Evolutionary conservation across 2,797 vertebrate genomes (phyloP).

Genomic region (Caiman crocodilus): DNA sequence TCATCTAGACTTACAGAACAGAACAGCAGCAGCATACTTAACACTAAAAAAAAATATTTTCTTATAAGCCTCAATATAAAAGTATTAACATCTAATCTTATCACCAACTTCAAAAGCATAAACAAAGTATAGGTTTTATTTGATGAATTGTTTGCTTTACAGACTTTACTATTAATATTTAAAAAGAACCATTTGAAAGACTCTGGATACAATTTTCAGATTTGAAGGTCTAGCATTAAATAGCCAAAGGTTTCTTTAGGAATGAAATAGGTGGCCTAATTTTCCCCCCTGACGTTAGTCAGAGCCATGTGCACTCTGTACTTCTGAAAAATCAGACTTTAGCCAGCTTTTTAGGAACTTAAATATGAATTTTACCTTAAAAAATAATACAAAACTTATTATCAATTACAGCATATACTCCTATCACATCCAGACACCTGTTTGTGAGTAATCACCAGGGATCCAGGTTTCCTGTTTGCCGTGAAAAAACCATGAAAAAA

Average conservation of each 20-base stretch:
- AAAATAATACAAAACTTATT: neutral
- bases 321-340: neutral
- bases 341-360: slow-evolving; percentile 12
- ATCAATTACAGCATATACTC: slow-evolving; percentile 37
- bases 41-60: neutral
- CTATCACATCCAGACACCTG: neutral
- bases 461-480: too few relatives aligned
- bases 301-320: neutral
- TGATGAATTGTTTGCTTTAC: neutral
- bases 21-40: neutral
- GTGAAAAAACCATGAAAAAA: too few relatives aligned
- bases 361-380: neutral
- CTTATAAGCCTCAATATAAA: neutral
- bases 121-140: neutral
- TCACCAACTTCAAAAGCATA: neutral
- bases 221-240: accelerated
- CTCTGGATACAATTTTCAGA: neutral
- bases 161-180: neutral
- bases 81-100: neutral
- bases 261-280: neutral
- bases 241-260: neutral
- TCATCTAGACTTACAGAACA: neutral
- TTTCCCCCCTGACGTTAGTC: neutral
- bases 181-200: neutral
- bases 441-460: neutral